Base-by-base conservation (phyloP, 2,888 invertebrate genomes). In the Eurois occulta region DNA sequence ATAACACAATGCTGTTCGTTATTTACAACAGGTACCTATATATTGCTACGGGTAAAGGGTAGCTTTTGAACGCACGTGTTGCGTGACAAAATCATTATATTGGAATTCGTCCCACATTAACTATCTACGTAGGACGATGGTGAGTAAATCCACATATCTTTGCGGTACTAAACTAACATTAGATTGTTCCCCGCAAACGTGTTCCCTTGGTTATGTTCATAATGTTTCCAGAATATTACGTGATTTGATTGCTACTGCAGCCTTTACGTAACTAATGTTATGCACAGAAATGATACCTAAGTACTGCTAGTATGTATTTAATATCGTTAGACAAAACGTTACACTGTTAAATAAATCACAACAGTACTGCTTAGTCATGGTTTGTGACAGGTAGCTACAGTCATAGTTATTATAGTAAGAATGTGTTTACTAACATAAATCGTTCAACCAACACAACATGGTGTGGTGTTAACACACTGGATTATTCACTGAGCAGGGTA, bases 351-450 rank as follows among this genome's bases (percentile, higher is more conserved):
- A 43, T 32, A 32, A 67, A 43, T 43, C 2, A 1, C 28, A 38
- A 38, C 28, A 21, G 1, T 38, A 21, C 21, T 21, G 48, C 48
- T 48, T 43, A 48, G 18, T 66, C 66, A 80, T 28, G 16, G 18
- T 48, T 68, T 32, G 24, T 64, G 68, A 68, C 76, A 41, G 18
- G 38, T 38, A 32, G 2, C 35, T 43, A 11, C 28, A 21, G n/a
- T 32, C 46, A 55, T 52, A 41, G 35, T 58, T 58, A 38, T 16
- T 35, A 32, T 43, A n/a, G 7, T 32, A 70, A 38, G 7, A 48
- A 66, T 46, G 16, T 65, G 60, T 80, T 77, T 77, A 77, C 35
- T 38, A 66, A 77, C n/a, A 82, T 71, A 7, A 55, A 38, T 62
- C 55, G 62, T 41, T 67, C 24, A 55, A 66, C 16, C 24, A 55